Base-by-base conservation (phyloP, 2,888 invertebrate genomes). In the Drosophila hamatofila region DNA sequence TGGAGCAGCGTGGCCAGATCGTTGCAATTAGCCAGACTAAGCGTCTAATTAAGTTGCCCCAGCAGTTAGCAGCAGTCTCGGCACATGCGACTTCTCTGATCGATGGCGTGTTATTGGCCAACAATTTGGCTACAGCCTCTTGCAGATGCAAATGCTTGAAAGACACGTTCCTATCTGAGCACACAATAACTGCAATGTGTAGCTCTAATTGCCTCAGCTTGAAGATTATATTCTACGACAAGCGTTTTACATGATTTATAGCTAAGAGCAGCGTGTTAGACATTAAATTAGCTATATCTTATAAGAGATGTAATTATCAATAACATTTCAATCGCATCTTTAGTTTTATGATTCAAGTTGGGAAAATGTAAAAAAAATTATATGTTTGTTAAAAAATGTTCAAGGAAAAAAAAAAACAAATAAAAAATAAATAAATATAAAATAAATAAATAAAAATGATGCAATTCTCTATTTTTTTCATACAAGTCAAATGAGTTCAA, bases 31-130 rank as follows among this genome's bases (percentile, higher is more conserved):
- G 87, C 77, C 73, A 52, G 77, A 61, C 84, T 77, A 86, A 88
- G 87, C 84, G 86, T 84, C 83, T 88, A 86, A 87, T 87, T 88
- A 86, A 83, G 83, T 82, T 83, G 78, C 83, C 76, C 74, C 80
- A 70, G 65, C 78, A 72, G 76, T 57, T 70, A 46, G 48, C 69
- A 65, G 63, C 70, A 65, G 63, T 54, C 61, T 62, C 39, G 42
- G 56, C 69, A 68, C 65, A 68, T 72, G 66, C 81, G 68, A 78
- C 72, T 62, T 66, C 81, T 80, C 81, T 85, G 86, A 83, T 83
- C 83, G 86, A 83, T 83, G 60, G 59, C 65, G 52, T 70, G 78
- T 66, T 56, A 63, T 56, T 48, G 48, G 56, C 59, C 44, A 65
- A 67, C 68, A 76, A 76, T 76, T 76, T 72, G 67, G 61, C 21